These are phyloP conservation scores for Amphiprion clarkii DNA, from an alignment of 2,797 vertebrate species.

Conservation along the genomic window DNA sequence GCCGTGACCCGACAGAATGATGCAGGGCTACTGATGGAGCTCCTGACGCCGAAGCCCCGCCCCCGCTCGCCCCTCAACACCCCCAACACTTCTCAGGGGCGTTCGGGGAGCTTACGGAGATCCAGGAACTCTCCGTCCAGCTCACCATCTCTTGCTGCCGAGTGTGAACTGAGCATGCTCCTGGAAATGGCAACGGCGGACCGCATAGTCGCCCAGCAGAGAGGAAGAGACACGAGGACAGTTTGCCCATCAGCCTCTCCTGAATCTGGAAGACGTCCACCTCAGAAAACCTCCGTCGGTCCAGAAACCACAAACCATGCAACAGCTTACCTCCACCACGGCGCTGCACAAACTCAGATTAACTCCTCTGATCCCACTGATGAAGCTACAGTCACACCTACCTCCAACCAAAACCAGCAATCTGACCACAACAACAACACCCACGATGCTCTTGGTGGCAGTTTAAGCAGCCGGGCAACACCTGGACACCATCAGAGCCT, in stretches of 20 bases:
- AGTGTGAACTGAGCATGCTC: conserved; percentile 85
- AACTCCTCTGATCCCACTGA: neutral
- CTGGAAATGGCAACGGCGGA: conserved; percentile 74
- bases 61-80: conserved; percentile 24
- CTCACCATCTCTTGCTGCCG: conserved; percentile 67
- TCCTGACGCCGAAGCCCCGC: conserved; percentile 78
- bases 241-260: conserved; percentile 2
- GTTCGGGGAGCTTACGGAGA: conserved; percentile 84
- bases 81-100: conserved; percentile 78
- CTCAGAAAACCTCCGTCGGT: neutral
- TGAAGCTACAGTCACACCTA: conserved; percentile 21
- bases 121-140: conserved; percentile 76
- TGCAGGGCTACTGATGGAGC: conserved; percentile 82
- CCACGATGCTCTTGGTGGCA: neutral
- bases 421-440: conserved; percentile 41
- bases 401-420: conserved; percentile 54
- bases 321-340: conserved; percentile 41
- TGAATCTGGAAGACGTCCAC: neutral
- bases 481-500: neutral
- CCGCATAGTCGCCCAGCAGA: conserved; percentile 38
- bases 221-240: conserved; percentile 10
- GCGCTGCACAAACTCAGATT: neutral
- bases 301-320: conserved; percentile 9
- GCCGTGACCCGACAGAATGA: conserved; percentile 74
- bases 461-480: neutral